phyloP scores from a whole-genome alignment of 2,113 vertebrate species.

The Oncorhynchus clarkii region DNA sequence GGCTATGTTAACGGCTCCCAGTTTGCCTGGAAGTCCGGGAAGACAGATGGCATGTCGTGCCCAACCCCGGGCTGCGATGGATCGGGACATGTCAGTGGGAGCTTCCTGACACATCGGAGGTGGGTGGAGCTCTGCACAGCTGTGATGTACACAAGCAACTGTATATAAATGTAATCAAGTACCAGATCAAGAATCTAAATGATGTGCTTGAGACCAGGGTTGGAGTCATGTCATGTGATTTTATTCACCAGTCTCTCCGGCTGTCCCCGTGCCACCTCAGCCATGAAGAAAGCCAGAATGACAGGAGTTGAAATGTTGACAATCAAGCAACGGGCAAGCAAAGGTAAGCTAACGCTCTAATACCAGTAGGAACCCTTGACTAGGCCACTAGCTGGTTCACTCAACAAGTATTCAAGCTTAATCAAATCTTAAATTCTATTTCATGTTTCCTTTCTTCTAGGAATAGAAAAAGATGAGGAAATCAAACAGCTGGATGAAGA shows the following conservation, averaged over 20 bases:
- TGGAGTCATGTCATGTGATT: constrained; percentile 9
- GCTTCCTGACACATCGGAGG: constrained; percentile 97
- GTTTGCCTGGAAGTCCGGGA: constrained; percentile 95
- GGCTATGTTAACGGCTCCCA: constrained; percentile 92
- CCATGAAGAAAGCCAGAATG: constrained; percentile 96
- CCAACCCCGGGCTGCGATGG: constrained; percentile 95
- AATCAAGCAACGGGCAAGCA: constrained; percentile 94
- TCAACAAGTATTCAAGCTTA: not conserved
- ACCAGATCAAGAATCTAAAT: not conserved
- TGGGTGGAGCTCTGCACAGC: constrained; percentile 56
- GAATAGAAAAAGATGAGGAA: constrained; percentile 97
- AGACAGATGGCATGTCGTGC: constrained; percentile 96
- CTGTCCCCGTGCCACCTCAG: constrained; percentile 92
- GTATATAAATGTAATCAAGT: too few relatives aligned
- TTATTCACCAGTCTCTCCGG: constrained; percentile 85
- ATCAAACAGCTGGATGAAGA: constrained; percentile 98
- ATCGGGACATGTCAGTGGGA: constrained; percentile 95
- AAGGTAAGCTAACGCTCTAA: constrained; percentile 73
- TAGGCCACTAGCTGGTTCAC: not conserved
- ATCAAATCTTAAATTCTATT: not conserved
- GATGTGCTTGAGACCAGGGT: too few relatives aligned
- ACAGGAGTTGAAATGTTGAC: constrained; percentile 96
- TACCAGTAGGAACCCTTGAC: not conserved
- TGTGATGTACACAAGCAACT: not conserved
- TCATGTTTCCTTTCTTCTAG: constrained; percentile 59